phyloP scores from a whole-genome alignment of 2,888 invertebrate genomes.

The Cryptocheilus praepositus region DNA sequence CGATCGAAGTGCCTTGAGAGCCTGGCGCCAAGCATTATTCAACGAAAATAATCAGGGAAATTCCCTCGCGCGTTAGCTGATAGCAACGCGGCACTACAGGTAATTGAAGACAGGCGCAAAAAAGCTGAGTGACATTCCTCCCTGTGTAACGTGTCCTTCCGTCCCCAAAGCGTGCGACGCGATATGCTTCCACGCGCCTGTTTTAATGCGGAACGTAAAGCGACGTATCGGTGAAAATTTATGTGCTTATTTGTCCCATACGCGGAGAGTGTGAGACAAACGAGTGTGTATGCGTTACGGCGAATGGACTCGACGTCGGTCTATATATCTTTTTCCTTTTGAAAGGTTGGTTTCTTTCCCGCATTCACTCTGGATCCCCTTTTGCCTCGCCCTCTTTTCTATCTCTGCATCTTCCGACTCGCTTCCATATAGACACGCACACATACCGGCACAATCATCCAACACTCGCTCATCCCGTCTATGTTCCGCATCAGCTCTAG shows the following conservation, averaged over 20 bases:
- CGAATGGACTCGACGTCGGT: slow-evolving; percentile 39
- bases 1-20: too few species aligned
- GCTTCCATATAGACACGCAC: neutral
- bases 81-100: too few species aligned
- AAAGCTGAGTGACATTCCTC: too few species aligned
- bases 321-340: slow-evolving; percentile 43
- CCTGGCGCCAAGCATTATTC: too few species aligned
- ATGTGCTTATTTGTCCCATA: slow-evolving; percentile 50
- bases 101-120: too few species aligned
- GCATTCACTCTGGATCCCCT: neutral
- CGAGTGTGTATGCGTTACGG: slow-evolving; percentile 24
- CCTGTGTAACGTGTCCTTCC: too few species aligned
- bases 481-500: slow-evolving; percentile 3
- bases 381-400: neutral
- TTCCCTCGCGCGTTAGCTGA: too few species aligned
- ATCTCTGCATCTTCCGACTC: neutral
- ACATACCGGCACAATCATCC: neutral
- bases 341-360: neutral
- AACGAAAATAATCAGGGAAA: too few species aligned
- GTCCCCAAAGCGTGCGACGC: too few species aligned
- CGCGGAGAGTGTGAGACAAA: slow-evolving; percentile 11
- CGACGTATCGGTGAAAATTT: slow-evolving; percentile 32
- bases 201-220: neutral
- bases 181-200: too few species aligned
- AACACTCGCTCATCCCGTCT: neutral